These are phyloP conservation scores for Phytoseiulus persimilis DNA, from an alignment of 2,888 invertebrate genomes.

Conservation along the genomic window DNA sequence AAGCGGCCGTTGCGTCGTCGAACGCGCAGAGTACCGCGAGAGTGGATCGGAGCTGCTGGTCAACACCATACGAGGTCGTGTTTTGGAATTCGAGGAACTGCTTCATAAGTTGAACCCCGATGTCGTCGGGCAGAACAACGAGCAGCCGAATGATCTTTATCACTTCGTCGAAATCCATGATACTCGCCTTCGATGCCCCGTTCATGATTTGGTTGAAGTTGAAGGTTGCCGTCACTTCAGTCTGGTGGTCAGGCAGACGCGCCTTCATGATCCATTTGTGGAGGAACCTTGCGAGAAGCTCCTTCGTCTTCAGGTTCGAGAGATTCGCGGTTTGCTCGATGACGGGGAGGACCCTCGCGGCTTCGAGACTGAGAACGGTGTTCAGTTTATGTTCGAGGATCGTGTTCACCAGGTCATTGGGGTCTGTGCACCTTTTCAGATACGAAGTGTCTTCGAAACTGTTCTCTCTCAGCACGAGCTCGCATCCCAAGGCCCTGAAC, in stretches of 20 bases:
- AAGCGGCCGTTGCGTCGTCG: not conserved
- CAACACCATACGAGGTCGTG: not conserved
- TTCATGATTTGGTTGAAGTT: conserved; percentile 38
- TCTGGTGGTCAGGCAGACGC: not conserved
- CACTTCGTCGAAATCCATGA: conserved; percentile 13
- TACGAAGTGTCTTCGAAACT: conserved; percentile 20
- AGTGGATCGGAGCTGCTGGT: conserved; percentile 24
- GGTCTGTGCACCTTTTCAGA: conserved; percentile 9
- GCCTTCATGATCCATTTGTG: conserved; percentile 18
- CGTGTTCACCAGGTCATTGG: conserved; percentile 10
- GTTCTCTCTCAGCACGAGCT: conserved; percentile 20
- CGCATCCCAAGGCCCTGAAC: conserved; percentile 15
- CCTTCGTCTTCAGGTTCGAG: conserved; percentile 24
- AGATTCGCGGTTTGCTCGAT: conserved; percentile 26
- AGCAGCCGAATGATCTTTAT: conserved; percentile 1
- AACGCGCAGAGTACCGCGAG: conserved; percentile 17
- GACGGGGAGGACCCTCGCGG: not conserved
- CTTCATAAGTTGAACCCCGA: not conserved
- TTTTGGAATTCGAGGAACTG: conserved; percentile 10
- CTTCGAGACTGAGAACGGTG: conserved; percentile 12
- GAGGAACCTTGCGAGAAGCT: not conserved
- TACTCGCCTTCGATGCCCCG: not conserved
- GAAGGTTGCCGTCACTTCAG: conserved; percentile 27
- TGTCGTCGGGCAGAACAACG: conserved; percentile 13
- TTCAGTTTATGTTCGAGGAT: conserved; percentile 9